Evolutionary conservation across 1,140 invertebrate genomes (phyloP).

Genomic region (Cepaea nemoralis): DNA sequence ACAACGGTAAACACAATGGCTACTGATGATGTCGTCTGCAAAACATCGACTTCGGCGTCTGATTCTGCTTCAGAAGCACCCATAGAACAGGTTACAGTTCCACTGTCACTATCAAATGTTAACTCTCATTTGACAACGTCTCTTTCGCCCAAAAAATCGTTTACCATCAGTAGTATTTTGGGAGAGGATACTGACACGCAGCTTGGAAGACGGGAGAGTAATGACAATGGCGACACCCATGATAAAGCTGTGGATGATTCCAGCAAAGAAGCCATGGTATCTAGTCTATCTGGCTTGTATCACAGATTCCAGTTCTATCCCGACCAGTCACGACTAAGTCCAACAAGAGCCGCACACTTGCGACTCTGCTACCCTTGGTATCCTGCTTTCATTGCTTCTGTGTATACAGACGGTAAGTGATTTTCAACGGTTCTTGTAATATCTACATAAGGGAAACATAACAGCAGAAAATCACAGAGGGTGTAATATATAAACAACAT

Average conservation of each 20-base stretch:
- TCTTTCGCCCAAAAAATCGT: constrained; percentile 10
- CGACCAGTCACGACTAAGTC: constrained; percentile 22
- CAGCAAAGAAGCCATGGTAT: constrained; percentile 24
- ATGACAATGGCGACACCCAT: neutral
- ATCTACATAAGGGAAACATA: too few species aligned
- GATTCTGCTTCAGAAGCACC: neutral
- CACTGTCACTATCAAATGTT: neutral
- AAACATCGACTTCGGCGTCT: neutral
- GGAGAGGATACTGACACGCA: constrained; percentile 22
- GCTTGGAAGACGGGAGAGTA: neutral
- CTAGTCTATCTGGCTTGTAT: constrained; percentile 38
- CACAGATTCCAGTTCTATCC: constrained; percentile 35
- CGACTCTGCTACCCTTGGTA: constrained; percentile 42
- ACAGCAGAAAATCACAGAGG: too few species aligned
- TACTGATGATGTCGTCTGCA: neutral
- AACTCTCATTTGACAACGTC: neutral
- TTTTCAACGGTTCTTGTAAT: too few species aligned
- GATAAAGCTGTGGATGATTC: neutral
- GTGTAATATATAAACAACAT: too few species aligned
- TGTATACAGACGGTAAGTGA: constrained; percentile 12
- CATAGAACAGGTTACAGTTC: neutral
- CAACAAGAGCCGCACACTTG: constrained; percentile 28
- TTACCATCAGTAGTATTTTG: constrained; percentile 44
- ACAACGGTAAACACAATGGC: neutral
- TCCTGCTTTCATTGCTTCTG: constrained; percentile 9